A percentile compares a stretch with the other conserved stretches of the same genome.
These are phyloP conservation scores for Gnathonemus echidnorhynchus DNA, from an alignment of 2,113 vertebrate species.

Conservation along the genomic window DNA sequence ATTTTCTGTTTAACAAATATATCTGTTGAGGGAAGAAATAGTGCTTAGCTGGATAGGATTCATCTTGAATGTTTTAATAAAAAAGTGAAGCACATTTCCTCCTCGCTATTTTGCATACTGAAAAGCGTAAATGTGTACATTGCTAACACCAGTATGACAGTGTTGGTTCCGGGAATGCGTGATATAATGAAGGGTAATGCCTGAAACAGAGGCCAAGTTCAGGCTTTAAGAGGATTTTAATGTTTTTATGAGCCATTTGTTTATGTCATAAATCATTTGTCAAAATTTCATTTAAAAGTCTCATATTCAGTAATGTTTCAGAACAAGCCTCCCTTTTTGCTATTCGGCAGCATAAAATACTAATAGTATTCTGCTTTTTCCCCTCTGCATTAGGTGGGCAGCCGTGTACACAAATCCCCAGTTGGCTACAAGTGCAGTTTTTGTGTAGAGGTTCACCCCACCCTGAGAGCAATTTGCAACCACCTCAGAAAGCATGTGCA, in stretches of 20 bases:
- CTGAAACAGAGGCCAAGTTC: background rate
- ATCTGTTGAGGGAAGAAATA: background rate
- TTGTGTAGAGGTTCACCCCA: constrained; percentile 90
- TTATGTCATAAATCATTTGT: background rate
- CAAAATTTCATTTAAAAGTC: background rate
- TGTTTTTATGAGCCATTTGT: background rate
- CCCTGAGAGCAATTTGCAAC: constrained; percentile 94
- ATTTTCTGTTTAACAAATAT: background rate
- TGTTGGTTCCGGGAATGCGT: background rate
- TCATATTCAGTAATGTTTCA: background rate
- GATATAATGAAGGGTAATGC: background rate
- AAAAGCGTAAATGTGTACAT: background rate
- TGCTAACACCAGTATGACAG: background rate
- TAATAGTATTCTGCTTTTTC: background rate
- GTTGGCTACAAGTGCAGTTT: constrained; percentile 96
- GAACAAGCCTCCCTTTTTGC: background rate
- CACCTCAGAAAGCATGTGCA: constrained; percentile 95
- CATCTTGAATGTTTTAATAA: background rate
- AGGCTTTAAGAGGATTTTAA: background rate
- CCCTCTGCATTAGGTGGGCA: constrained; percentile 36
- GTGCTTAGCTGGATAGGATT: background rate
- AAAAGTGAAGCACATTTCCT: background rate
- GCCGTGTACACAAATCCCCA: constrained; percentile 44
- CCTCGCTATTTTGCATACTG: background rate
- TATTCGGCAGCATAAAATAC: background rate